Conservation (phyloP, 1,140 invertebrate genomes). For the Anoplolepis gracilipes region DNA sequence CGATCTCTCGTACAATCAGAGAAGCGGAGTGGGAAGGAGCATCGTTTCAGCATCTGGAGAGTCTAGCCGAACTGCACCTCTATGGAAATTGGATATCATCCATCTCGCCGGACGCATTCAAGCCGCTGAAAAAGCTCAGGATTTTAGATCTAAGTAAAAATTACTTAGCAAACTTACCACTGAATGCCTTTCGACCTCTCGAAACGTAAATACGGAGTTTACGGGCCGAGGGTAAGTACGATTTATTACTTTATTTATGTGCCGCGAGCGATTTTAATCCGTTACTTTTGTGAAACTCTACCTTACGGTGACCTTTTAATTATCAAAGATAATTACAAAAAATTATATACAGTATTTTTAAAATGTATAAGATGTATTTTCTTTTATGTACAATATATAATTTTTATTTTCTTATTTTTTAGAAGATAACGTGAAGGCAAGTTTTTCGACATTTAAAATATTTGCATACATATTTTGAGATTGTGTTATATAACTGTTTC, state of each 20-base stretch:
- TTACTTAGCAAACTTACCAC: conserved; percentile 92
- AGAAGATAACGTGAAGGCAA: neutral
- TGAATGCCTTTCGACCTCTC: conserved; percentile 91
- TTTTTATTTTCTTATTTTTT: neutral
- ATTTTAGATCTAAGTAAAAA: conserved; percentile 94
- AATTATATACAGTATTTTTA: neutral
- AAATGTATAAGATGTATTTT: too few relatives aligned
- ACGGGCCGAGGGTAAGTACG: conserved; percentile 92
- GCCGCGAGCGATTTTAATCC: neutral
- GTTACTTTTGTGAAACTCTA: neutral
- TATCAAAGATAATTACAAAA: neutral
- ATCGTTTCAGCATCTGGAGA: conserved; percentile 91
- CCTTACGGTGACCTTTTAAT: neutral
- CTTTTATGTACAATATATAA: too few relatives aligned
- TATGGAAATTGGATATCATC: conserved; percentile 93
- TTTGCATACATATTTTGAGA: neutral
- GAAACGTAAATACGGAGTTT: conserved; percentile 93
- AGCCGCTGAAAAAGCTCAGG: conserved; percentile 91
- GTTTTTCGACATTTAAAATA: neutral
- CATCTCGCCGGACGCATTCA: conserved; percentile 92
- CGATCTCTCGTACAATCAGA: conserved; percentile 94
- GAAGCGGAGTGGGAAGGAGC: conserved; percentile 90
- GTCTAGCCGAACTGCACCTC: conserved; percentile 91
- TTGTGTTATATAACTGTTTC: neutral
- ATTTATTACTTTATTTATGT: conserved; percentile 6